These are phyloP conservation scores for Tamias sibiricus DNA, from an alignment of 2,113 vertebrate genomes.

Conservation along the genomic window DNA sequence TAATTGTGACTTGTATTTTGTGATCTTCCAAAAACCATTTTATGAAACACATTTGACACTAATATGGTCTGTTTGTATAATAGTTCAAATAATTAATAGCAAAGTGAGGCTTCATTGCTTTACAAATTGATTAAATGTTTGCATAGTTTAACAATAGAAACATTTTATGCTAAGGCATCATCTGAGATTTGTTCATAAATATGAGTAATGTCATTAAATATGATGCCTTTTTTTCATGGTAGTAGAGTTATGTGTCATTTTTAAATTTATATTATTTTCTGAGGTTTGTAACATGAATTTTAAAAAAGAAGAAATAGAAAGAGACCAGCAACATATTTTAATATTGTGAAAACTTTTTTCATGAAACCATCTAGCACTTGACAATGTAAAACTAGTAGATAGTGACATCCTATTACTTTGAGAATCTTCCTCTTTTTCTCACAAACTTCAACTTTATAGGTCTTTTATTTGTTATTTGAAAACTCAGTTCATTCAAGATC, in stretches of 20 bases:
- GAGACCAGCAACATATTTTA: not conserved
- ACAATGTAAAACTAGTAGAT: not conserved
- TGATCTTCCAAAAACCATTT: constrained; percentile 27
- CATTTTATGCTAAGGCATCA: constrained; percentile 2
- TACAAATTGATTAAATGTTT: constrained; percentile 55
- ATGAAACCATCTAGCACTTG: not conserved
- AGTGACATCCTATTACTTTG: not conserved
- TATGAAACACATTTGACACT: constrained; percentile 40
- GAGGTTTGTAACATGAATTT: not conserved
- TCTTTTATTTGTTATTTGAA: not conserved
- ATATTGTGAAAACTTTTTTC: not conserved
- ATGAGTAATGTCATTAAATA: not conserved
- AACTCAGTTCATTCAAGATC: not conserved
- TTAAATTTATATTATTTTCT: not conserved
- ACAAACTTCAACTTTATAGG: not conserved
- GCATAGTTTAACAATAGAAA: constrained; percentile 41
- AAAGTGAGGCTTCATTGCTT: constrained; percentile 55
- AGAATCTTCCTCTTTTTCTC: not conserved
- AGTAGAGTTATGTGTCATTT: not conserved
- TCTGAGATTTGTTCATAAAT: constrained; percentile 33
- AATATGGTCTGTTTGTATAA: constrained; percentile 1
- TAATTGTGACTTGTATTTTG: not conserved
- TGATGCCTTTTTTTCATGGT: not conserved
- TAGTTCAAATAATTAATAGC: constrained; percentile 45
- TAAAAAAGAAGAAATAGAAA: not conserved